Percentiles rank a stretch among this genome's conserved stretches.
Conservation (phyloP, 1,140 invertebrate species). For the Drosophila baimaii region DNA sequence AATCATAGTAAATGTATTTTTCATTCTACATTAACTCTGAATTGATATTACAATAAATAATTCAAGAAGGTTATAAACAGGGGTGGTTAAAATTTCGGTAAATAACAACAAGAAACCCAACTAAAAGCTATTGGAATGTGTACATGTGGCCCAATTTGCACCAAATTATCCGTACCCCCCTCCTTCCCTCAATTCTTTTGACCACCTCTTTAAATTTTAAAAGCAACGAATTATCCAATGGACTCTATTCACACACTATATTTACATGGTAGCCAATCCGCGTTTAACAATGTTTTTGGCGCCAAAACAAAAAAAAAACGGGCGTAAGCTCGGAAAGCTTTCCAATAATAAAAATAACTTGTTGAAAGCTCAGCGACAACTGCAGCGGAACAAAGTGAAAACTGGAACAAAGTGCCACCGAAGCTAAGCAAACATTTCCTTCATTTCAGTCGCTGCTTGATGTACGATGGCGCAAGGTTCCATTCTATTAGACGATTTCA, state of each 20-base stretch:
- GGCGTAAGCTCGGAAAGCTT: slow-evolving; percentile 42
- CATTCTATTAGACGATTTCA: neutral
- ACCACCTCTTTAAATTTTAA: too few relatives aligned
- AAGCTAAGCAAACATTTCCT: slow-evolving; percentile 11
- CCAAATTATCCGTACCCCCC: too few relatives aligned
- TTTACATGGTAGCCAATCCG: slow-evolving; percentile 3
- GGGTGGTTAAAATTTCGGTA: too few relatives aligned
- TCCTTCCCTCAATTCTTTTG: too few relatives aligned
- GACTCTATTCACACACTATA: slow-evolving; percentile 3
- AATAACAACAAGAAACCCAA: too few relatives aligned
- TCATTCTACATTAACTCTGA: too few relatives aligned
- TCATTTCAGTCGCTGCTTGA: neutral
- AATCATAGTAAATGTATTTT: too few relatives aligned
- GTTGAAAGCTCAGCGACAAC: slow-evolving; percentile 10
- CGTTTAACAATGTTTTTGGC: slow-evolving; percentile 50
- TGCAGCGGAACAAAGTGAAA: slow-evolving; percentile 53
- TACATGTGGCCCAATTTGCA: too few relatives aligned
- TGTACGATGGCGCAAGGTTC: neutral
- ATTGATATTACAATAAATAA: too few relatives aligned
- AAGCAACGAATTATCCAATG: neutral
- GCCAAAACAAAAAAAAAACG: slow-evolving; percentile 65
- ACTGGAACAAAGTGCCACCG: slow-evolving; percentile 27
- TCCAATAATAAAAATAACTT: slow-evolving; percentile 7
- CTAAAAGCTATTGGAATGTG: too few relatives aligned
- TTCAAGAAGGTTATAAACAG: too few relatives aligned